Base-by-base conservation (phyloP, 2,113 vertebrate species). In the Tor tambroides region DNA sequence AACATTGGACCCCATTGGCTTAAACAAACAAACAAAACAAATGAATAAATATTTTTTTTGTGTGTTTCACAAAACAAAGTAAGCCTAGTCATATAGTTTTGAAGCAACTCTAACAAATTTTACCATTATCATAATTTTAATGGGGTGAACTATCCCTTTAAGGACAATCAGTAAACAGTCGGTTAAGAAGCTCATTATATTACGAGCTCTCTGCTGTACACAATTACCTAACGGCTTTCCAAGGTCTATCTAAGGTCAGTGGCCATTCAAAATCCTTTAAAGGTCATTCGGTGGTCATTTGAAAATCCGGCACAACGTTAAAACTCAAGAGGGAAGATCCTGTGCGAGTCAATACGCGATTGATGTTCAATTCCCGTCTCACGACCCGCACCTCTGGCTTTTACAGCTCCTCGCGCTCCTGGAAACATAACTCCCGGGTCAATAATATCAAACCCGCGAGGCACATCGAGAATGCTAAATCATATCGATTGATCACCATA, bases 381-480 rank as follows among this genome's bases (percentile, higher is more conserved):
- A 67, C 23, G 41, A 43, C 32, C 51, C 21, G 32, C 51, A 61
- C 54, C 78, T 80, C 54, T n/a, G 32, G 51, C 15, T 78, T 49
- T 41, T 3, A 41, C 11, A 76, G 76, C 51, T 54, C 76, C 32
- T 35, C 15, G 54, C 10, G 5, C 28, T 67, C 19, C 35, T 82
- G 61, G 59, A 82, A 65, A 82, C 65, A 82, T 26, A 67, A 67
- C 38, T 49, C n/a, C 80, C 41, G 5, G 76, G 56, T 82, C 61
- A 82, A 67, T 67, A 82, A 67, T 67, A 49, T 67, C 80, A 41
- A 56, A 35, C 35, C 35, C 23, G 9, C 56, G 32, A 17, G n/a
- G 21, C 80, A 67, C 8, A 26, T 46, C 19, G 11, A 67, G 1
- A 30, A 26, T 82, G 61, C 78, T 30, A 67, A 82, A 82, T 82